Evolutionary conservation across 2,797 vertebrate genomes (phyloP), one percentile per base, ranked within the genome.

Genomic region (Neoniphon sammara): DNA sequence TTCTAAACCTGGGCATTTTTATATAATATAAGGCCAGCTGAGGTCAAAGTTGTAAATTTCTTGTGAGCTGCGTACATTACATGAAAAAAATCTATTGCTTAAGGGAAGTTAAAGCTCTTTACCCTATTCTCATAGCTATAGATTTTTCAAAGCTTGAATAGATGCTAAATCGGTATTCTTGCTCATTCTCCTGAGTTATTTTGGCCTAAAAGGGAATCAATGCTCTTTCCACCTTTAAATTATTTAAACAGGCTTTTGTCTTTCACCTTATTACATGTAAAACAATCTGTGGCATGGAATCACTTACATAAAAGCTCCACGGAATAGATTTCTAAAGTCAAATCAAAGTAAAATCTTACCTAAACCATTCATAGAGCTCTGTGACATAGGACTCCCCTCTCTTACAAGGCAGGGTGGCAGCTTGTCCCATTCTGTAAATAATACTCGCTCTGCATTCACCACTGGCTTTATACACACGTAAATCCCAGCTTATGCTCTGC

Each of bases 301-400:
- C 4, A 53, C 18, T 11, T 11, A 23, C 12, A 44, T 44, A 44
- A 4, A 12, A 63, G 2, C 4, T 66, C 59, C 36, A 9, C n/a
- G 9, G 31, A 20, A 11, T 10, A 7, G 15, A 27, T 27, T 2
- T 17, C 0, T 39, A 53, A 65, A 60, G 11, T 4, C 36, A 75
- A 67, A 27, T 36, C 1, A 44, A 74, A 39, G 39, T 1, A 42
- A 31, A 75, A 61, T 64, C 89, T 90, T 93, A 94, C 95, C 94
- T 92, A 79, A 93, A 93, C 89, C 91, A 93, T 5, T 92, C 84
- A 58, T 94, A 89, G n/a, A 93, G 86, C 57, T 95, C 89, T 50
- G 90, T 87, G 76, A 91, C 72, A 62, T 92, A 93, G 23, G 90
- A 85, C 70, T 91, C 88, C 53, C 85, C 87, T 85, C 73, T 88